Evolutionary conservation across 2,113 vertebrate species (phyloP).

Genomic region (Gavialis gangeticus): DNA sequence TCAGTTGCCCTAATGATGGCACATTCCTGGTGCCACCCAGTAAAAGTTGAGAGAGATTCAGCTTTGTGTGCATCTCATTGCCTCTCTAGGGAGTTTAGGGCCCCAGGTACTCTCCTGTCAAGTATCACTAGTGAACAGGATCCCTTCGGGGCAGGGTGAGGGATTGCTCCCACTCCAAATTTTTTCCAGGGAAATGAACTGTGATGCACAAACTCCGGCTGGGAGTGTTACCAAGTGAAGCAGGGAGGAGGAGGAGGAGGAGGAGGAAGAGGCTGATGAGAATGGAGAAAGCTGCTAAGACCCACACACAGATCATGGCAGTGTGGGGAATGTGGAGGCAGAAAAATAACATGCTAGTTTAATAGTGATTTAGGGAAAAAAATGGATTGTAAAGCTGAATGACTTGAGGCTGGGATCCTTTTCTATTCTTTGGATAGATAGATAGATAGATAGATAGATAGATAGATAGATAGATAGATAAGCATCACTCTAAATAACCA

Average conservation of each 20-base stretch:
- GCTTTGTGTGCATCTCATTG: fast-evolving
- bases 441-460: too few species aligned
- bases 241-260: background rate
- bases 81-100: background rate
- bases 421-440: background rate
- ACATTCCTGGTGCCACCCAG: background rate
- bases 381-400: background rate
- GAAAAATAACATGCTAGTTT: fast-evolving
- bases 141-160: background rate
- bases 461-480: too few species aligned
- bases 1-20: background rate
- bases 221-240: background rate
- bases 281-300: background rate
- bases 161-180: fast-evolving
- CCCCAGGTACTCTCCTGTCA: background rate
- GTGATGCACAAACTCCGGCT: background rate
- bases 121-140: fast-evolving
- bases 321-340: background rate
- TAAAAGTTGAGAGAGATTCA: background rate
- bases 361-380: background rate
- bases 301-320: background rate
- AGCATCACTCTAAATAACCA: too few species aligned
- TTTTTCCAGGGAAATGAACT: background rate
- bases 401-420: background rate
- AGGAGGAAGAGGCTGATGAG: background rate